phyloP scores from a whole-genome alignment of 2,888 invertebrate genomes.

The Phytoseiulus persimilis region DNA sequence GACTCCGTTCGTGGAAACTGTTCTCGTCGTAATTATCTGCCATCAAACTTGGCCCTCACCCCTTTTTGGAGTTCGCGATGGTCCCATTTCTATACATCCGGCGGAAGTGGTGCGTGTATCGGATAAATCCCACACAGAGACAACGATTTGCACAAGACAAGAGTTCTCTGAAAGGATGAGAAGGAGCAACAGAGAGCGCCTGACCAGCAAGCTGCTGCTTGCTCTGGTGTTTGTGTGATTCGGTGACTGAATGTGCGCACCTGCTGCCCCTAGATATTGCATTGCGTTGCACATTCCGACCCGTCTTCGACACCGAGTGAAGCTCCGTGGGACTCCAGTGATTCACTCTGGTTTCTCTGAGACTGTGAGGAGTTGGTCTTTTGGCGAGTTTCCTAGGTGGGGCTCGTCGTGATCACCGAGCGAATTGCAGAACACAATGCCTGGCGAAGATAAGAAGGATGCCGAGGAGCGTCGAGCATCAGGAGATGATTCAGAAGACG shows the following conservation, averaged over 20 bases:
- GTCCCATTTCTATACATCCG: too few relatives aligned
- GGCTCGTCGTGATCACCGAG: background rate
- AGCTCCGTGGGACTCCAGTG: background rate
- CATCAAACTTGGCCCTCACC: too few relatives aligned
- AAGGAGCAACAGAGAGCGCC: background rate
- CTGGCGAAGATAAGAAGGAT: conserved; percentile 21
- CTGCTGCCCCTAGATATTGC: background rate
- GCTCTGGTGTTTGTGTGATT: background rate
- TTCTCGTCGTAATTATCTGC: too few relatives aligned
- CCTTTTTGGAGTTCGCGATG: background rate
- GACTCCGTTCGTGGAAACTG: too few relatives aligned
- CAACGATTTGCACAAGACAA: background rate
- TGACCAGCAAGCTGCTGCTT: background rate
- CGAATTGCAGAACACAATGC: background rate
- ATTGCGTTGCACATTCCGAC: background rate
- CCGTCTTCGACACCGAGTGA: background rate
- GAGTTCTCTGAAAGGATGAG: background rate
- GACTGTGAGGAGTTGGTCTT: background rate
- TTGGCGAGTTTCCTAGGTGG: background rate
- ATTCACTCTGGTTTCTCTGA: background rate
- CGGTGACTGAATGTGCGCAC: background rate
- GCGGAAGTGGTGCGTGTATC: background rate
- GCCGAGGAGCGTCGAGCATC: conserved; percentile 17
- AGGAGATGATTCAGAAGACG: conserved; percentile 91
- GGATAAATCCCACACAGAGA: background rate